A percentile compares a stretch with the other conserved stretches of the same genome.
These are phyloP conservation scores for Tetraodon nigroviridis DNA, from an alignment of 2,113 vertebrate species.

Conservation along the genomic window DNA sequence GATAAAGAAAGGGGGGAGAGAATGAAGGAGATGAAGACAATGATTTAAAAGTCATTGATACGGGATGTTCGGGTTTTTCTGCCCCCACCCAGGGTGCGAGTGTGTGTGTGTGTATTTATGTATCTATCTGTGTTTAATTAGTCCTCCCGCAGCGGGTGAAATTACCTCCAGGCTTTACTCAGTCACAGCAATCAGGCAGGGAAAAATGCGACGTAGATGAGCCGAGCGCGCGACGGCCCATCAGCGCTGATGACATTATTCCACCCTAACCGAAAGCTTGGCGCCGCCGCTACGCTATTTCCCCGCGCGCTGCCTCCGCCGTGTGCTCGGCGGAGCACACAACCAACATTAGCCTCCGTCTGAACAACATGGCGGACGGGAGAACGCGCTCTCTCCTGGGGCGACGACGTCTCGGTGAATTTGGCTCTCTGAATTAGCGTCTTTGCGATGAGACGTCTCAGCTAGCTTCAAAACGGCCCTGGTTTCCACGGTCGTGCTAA, in stretches of 20 bases:
- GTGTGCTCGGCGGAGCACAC: slow-evolving; percentile 1
- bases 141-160: slow-evolving; percentile 93
- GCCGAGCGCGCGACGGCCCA: slow-evolving; percentile 36
- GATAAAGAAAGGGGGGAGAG: slow-evolving; percentile 41
- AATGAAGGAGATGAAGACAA: slow-evolving; percentile 85
- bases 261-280: slow-evolving; percentile 24
- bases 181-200: slow-evolving; percentile 94
- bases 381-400: too few relatives aligned
- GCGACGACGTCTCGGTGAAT: too few relatives aligned
- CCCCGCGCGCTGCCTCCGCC: slow-evolving; percentile 25
- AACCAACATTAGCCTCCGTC: not conserved
- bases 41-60: slow-evolving; percentile 84
- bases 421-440: not conserved
- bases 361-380: not conserved
- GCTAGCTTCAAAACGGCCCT: not conserved
- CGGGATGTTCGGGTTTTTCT: slow-evolving; percentile 74
- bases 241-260: slow-evolving; percentile 45
- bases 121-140: slow-evolving; percentile 64
- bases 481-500: not conserved
- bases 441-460: too few relatives aligned
- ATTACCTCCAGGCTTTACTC: slow-evolving; percentile 99
- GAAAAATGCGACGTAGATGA: slow-evolving; percentile 88
- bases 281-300: slow-evolving; percentile 46
- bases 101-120: slow-evolving; percentile 14
- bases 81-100: slow-evolving; percentile 65